Evolutionary conservation across 2,797 vertebrate species (phyloP).

Genomic region (Hipposideros larvatus): DNA sequence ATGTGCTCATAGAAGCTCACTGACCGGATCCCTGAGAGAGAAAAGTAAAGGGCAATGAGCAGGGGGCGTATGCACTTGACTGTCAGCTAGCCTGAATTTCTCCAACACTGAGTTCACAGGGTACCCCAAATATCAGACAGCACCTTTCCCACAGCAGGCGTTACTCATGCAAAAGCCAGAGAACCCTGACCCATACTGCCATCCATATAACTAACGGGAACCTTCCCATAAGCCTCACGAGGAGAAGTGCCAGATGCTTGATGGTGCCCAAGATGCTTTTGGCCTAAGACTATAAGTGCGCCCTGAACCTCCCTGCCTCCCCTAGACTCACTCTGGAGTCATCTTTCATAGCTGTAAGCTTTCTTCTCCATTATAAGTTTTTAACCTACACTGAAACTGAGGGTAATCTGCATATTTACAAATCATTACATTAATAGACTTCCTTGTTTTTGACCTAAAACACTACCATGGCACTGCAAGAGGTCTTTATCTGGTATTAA

Average conservation of each 20-base stretch:
- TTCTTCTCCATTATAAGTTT: not conserved
- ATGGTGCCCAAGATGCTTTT: not conserved
- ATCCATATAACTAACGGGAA: not conserved
- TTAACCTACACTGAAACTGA: not conserved
- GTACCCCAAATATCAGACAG: not conserved
- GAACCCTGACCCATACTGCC: not conserved
- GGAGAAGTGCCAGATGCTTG: not conserved
- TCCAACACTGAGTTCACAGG: not conserved
- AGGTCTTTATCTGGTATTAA: not conserved
- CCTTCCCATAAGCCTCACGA: not conserved
- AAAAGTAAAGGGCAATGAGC: not conserved
- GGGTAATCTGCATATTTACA: not conserved
- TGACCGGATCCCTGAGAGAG: constrained; percentile 95
- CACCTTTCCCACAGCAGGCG: not conserved
- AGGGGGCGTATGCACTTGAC: not conserved
- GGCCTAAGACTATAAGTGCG: not conserved
- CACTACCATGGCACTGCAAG: not conserved
- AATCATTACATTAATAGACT: constrained; percentile 8
- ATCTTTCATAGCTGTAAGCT: not conserved
- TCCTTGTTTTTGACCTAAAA: constrained; percentile 26
- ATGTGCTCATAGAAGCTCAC: constrained; percentile 99
- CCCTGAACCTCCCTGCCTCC: not conserved
- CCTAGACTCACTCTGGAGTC: not conserved
- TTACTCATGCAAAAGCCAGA: not conserved
- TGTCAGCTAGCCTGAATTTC: not conserved